Percentiles rank a stretch among this genome's conserved stretches.
These are phyloP conservation scores for Bathynomus jamesi DNA, from an alignment of 1,140 invertebrate species.

Conservation along the genomic window DNA sequence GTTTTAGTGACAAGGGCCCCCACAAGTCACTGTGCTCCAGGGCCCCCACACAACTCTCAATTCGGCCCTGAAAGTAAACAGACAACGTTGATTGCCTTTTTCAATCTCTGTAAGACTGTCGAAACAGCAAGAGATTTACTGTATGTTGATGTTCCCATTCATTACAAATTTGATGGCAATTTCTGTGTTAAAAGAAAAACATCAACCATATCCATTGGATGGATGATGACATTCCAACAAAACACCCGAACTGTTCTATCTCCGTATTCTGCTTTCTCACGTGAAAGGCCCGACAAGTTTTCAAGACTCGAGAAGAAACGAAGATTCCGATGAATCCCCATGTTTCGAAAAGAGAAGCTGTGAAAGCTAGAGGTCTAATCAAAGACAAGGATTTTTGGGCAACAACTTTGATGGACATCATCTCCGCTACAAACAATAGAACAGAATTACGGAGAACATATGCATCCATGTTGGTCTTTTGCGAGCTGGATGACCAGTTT, in stretches of 20 bases:
- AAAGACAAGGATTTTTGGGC: neutral
- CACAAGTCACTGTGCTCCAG: too few species aligned
- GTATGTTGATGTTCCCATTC: too few species aligned
- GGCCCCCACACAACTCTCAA: too few species aligned
- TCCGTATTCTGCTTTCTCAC: neutral
- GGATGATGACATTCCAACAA: too few species aligned
- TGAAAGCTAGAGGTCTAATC: neutral
- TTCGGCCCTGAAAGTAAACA: too few species aligned
- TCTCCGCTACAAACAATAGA: neutral
- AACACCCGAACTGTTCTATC: neutral
- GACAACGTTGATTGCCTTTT: neutral
- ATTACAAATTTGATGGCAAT: neutral
- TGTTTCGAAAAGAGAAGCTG: neutral
- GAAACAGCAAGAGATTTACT: too few species aligned
- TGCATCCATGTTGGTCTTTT: neutral
- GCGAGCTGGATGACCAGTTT: neutral
- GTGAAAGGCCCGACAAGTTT: neutral
- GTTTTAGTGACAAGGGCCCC: too few species aligned
- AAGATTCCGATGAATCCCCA: neutral
- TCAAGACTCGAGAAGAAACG: neutral
- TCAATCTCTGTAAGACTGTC: neutral
- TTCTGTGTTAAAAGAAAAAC: too few species aligned
- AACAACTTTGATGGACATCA: neutral
- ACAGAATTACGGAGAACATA: neutral
- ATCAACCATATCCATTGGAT: too few species aligned